phyloP scores from a whole-genome alignment of 2,797 vertebrate species.

The Pristis pectinata region DNA sequence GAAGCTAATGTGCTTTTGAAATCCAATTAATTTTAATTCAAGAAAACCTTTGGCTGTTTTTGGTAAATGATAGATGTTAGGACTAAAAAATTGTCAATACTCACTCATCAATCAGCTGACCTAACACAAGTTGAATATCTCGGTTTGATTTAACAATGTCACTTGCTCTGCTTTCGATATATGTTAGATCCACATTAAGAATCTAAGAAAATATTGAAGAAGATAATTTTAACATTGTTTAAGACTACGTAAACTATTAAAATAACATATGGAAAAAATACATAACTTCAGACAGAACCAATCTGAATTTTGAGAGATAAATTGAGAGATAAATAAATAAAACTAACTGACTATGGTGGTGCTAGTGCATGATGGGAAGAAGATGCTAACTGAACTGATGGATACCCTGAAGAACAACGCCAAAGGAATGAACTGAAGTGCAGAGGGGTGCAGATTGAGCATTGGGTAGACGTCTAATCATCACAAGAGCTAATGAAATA shows the following conservation, averaged over 20 bases:
- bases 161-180: slow-evolving; percentile 80
- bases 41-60: neutral
- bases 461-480: no score
- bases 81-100: slow-evolving; percentile 49
- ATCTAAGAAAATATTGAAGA: slow-evolving; percentile 55
- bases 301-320: neutral
- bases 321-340: no score
- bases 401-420: no score
- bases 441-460: no score
- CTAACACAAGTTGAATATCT: slow-evolving; percentile 75
- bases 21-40: neutral
- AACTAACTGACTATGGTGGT: no score
- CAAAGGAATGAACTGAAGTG: no score
- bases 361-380: no score
- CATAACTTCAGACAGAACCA: neutral
- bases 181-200: slow-evolving; percentile 85
- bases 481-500: no score
- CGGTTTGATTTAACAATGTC: slow-evolving; percentile 80
- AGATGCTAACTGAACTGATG: no score
- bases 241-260: slow-evolving; percentile 40
- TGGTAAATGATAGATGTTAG: neutral
- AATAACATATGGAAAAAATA: neutral
- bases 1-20: neutral
- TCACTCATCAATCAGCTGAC: slow-evolving; percentile 89
- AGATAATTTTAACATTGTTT: neutral